phyloP scores from a whole-genome alignment of 2,797 vertebrate species.

The Onychomys leucogaster region DNA sequence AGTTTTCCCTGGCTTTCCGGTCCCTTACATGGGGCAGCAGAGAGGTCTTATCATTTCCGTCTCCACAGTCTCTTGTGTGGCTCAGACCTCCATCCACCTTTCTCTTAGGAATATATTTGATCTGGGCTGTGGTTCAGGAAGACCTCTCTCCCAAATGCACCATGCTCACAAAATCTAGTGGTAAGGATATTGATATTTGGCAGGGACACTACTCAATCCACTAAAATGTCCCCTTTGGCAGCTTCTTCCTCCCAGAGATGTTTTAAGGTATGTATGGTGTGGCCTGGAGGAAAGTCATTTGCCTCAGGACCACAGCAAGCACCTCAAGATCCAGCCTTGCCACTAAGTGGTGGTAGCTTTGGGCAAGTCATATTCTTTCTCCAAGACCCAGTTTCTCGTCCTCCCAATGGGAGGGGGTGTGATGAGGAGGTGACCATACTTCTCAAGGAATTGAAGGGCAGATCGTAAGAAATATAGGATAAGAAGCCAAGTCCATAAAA shows the following conservation, averaged over 20 bases:
- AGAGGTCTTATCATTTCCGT: rapidly evolving
- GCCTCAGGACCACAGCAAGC: rapidly evolving
- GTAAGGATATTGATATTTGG: not conserved
- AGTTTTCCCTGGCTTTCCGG: not conserved
- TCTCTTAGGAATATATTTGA: not conserved
- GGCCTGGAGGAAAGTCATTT: rapidly evolving
- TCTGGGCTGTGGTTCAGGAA: not conserved
- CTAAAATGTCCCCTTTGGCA: too few species aligned
- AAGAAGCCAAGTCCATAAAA: not conserved
- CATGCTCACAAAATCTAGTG: rapidly evolving
- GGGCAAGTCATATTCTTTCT: not conserved
- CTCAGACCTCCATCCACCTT: too few species aligned
- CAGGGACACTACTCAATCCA: not conserved
- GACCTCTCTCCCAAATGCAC: not conserved
- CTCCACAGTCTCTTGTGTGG: not conserved
- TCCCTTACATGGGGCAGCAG: rapidly evolving
- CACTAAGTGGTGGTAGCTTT: not conserved
- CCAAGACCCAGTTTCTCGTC: not conserved
- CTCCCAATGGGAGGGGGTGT: not conserved
- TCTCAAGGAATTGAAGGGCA: not conserved
- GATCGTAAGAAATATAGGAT: not conserved
- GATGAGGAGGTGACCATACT: not conserved
- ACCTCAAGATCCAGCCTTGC: not conserved
- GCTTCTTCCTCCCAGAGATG: not conserved
- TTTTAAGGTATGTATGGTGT: rapidly evolving